Conservation (phyloP, 2,113 vertebrate species). For the Sander lucioperca region DNA sequence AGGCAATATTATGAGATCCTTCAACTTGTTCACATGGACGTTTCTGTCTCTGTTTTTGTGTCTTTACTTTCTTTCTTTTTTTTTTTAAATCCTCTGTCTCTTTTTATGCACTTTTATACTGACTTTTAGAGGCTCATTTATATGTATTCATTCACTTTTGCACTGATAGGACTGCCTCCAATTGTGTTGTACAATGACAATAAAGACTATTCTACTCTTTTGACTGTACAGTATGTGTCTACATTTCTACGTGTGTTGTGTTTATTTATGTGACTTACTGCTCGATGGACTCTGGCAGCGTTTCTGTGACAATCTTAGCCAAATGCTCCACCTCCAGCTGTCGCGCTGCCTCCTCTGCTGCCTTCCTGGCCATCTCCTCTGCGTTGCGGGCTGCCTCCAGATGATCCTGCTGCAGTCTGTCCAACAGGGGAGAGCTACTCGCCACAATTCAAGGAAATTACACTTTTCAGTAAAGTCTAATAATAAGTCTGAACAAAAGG, state of each 20-base stretch:
- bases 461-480: not conserved
- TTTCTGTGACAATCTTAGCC: constrained; percentile 60
- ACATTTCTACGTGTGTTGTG: not conserved
- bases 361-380: constrained; percentile 74
- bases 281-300: constrained; percentile 66
- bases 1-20: not conserved
- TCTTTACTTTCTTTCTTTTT: too few relatives aligned
- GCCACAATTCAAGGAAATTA: not conserved
- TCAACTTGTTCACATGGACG: too few relatives aligned
- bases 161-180: too few relatives aligned
- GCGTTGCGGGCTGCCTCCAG: constrained; percentile 75
- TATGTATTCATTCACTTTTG: too few relatives aligned
- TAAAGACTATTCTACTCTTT: too few relatives aligned
- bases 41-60: too few relatives aligned
- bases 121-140: too few relatives aligned
- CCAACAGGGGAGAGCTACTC: not conserved
- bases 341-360: constrained; percentile 74
- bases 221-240: not conserved
- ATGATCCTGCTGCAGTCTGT: constrained; percentile 73
- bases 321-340: constrained; percentile 74
- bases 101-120: too few relatives aligned
- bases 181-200: too few relatives aligned
- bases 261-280: constrained; percentile 69
- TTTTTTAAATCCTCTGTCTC: too few relatives aligned
- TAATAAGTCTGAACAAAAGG: not conserved